These are phyloP conservation scores for Drosophila multiciliata DNA, from an alignment of 2,888 invertebrate genomes.

Conservation along the genomic window DNA sequence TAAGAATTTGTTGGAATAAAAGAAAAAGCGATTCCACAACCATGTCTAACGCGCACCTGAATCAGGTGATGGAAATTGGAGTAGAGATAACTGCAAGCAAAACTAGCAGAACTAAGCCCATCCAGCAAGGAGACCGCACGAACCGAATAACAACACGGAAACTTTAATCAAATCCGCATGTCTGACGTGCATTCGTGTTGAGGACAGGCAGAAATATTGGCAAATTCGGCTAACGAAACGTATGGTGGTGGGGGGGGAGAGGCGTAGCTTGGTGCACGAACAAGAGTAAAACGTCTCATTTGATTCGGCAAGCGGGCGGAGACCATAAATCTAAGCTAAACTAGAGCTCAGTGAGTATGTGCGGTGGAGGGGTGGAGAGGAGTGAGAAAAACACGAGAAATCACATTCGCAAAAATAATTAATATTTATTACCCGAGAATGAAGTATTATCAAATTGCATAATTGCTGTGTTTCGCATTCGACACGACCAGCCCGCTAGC, in stretches of 20 bases:
- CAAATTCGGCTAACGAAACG: conserved; percentile 5
- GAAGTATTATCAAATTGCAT: conserved; percentile 81
- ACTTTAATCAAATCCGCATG: conserved; percentile 62
- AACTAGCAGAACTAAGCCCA: background rate
- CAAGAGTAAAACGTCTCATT: conserved; percentile 65
- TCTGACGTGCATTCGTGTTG: conserved; percentile 49
- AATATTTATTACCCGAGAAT: conserved; percentile 80
- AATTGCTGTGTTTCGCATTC: conserved; percentile 82
- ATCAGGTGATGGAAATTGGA: conserved; percentile 22
- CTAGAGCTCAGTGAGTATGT: conserved; percentile 61
- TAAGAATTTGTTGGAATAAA: background rate
- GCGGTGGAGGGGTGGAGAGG: background rate
- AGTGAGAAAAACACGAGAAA: conserved; percentile 40
- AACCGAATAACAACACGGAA: conserved; percentile 42
- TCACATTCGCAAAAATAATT: conserved; percentile 76
- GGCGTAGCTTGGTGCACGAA: conserved; percentile 2
- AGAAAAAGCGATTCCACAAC: background rate
- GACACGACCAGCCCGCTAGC: conserved; percentile 67
- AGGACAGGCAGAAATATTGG: conserved; percentile 28
- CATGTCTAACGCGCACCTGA: conserved; percentile 6
- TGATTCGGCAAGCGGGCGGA: conserved; percentile 61
- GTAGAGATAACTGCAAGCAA: background rate
- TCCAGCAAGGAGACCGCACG: conserved; percentile 1
- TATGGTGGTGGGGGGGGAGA: background rate
- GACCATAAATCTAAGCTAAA: conserved; percentile 73